Percentiles rank a stretch among this genome's conserved stretches.
phyloP scores from a whole-genome alignment of 2,888 invertebrate genomes.

The Netelia inedita region DNA sequence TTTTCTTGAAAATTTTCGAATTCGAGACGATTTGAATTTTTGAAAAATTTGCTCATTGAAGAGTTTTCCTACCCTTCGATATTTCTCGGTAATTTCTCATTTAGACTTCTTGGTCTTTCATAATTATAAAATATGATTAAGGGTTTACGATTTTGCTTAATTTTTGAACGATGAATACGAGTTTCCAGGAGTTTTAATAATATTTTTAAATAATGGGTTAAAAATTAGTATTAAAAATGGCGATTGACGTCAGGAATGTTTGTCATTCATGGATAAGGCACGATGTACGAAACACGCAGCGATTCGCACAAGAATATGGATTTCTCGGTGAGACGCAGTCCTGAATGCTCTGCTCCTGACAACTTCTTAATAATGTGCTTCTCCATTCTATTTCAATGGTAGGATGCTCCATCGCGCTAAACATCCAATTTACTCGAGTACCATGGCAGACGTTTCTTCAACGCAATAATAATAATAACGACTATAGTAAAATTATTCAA shows the following conservation, averaged over 20 bases:
- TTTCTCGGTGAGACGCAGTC: background rate
- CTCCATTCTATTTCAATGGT: constrained; percentile 33
- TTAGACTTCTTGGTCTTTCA: too few relatives aligned
- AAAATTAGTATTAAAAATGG: background rate
- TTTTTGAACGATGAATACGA: too few relatives aligned
- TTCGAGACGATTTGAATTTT: too few relatives aligned
- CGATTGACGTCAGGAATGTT: background rate
- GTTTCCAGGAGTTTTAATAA: too few relatives aligned
- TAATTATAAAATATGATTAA: too few relatives aligned
- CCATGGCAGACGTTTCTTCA: constrained; percentile 27
- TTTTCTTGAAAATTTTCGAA: too few relatives aligned
- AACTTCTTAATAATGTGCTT: constrained; percentile 77
- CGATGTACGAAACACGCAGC: background rate
- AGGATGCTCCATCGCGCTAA: constrained; percentile 58
- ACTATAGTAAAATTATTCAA: background rate
- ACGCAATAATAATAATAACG: constrained; percentile 19
- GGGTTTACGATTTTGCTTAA: too few relatives aligned
- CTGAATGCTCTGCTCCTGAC: constrained; percentile 76
- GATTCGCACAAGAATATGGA: background rate
- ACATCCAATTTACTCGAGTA: constrained; percentile 81
- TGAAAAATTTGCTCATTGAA: too few relatives aligned
- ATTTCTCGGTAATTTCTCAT: too few relatives aligned
- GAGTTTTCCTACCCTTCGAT: too few relatives aligned
- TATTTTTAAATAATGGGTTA: background rate
- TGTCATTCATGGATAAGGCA: background rate